Base-by-base conservation (phyloP, 2,113 vertebrate genomes). In the Catharus fuscescens region DNA sequence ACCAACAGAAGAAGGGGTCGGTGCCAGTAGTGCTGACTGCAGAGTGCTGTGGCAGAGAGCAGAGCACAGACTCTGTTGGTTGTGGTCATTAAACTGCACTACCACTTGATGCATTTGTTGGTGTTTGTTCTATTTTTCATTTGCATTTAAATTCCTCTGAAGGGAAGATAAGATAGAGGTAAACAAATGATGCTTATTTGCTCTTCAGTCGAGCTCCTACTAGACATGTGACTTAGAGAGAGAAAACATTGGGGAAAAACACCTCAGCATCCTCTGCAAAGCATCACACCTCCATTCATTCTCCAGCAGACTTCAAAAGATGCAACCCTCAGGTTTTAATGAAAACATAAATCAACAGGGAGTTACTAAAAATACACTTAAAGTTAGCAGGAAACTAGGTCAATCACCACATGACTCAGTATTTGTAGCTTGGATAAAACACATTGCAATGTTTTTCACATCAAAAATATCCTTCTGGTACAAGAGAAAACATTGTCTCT, bases 101-200 rank as follows among this genome's bases (percentile, higher is more conserved):
- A 56, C 86, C 78, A 59, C 53, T 88, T 73, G 80, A 91, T 97
- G 92, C 90, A 85, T 93, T 94, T 92, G 74, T 79, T 96, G 80
- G 67, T 96, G 91, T 95, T 96, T 86, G 36, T 96, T 97, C 90
- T 93, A 4, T 74, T 97, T 96, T 88, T 67, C 91, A 95, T 97
- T 97, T 98, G 97, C 95, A 96, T 98, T 97, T 97, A 88, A 98
- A 96, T 97, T 97, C 84, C 93, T 93, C 40, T 59, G 96, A 88
- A 97, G 93, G 84, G 88, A 96, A 96, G 95, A 96, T 96, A 96
- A 97, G 94, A 95, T 95, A 92, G 95, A 89, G 56, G 90, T 94
- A 97, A 98, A 96, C 94, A 98, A 97, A 97, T 93, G 77, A 81
- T 80, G 79, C 69, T 95, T 94, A 93, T 97, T 97, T 97, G 91